These are phyloP conservation scores for Sinocyclocheilus maitianheensis DNA, from an alignment of 2,113 vertebrate genomes.

Conservation along the genomic window DNA sequence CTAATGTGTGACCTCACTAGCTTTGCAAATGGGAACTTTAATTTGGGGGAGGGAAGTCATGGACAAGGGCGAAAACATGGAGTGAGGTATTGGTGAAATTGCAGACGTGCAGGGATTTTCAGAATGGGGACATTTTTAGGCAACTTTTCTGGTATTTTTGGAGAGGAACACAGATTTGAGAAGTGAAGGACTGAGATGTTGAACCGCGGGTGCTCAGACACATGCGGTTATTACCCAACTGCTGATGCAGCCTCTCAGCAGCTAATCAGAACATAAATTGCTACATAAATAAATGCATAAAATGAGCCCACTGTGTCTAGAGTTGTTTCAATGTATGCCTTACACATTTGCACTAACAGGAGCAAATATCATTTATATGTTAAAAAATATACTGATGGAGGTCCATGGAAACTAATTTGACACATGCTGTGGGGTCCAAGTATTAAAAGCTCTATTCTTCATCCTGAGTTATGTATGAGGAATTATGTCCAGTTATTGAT, in stretches of 20 bases:
- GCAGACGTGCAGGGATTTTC: constrained; percentile 77
- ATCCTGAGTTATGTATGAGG: constrained; percentile 15
- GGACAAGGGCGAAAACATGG: constrained; percentile 53
- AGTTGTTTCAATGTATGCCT: constrained; percentile 62
- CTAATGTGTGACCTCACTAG: constrained; percentile 79
- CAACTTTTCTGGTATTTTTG: constrained; percentile 81
- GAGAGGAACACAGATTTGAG: constrained; percentile 73
- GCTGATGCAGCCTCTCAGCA: constrained; percentile 78
- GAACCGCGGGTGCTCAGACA: constrained; percentile 72
- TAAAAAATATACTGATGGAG: constrained; percentile 25
- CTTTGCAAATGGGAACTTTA: constrained; percentile 72
- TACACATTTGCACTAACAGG: constrained; percentile 26
- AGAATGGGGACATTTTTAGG: constrained; percentile 63
- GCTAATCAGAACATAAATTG: constrained; percentile 79
- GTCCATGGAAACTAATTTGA: constrained; percentile 27
- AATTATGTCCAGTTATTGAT: constrained; percentile 32
- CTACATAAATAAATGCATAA: constrained; percentile 84
- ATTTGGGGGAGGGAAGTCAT: constrained; percentile 58
- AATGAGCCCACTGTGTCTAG: constrained; percentile 76
- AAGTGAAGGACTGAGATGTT: constrained; percentile 71
- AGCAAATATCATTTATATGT: constrained; percentile 32
- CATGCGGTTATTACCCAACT: constrained; percentile 74
- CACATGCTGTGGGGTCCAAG: constrained; percentile 21
- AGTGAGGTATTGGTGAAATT: constrained; percentile 71
- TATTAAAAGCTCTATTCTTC: constrained; percentile 41